Base-by-base conservation (phyloP, 2,113 vertebrate species). In the Amphiprion ocellaris region DNA sequence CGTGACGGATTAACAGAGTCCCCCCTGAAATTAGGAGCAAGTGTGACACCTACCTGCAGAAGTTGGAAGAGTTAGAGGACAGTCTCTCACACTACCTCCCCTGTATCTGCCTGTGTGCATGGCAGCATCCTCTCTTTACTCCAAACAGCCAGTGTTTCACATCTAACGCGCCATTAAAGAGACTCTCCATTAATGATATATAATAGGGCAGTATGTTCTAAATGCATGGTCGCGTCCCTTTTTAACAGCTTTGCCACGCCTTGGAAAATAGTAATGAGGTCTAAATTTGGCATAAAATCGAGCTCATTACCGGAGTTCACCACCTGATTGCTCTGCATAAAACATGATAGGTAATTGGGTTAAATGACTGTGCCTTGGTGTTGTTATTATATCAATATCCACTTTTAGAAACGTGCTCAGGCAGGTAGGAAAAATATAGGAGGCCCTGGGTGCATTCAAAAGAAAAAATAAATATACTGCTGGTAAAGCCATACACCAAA, bases 231-330 rank as follows among this genome's bases (percentile, higher is more conserved):
- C 89, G 90, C 83, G 76, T 92, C 84, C 84, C 83, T 89, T 93
- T 26, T 92, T 91, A 94, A 94, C 90, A 93, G 92, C 93, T 92
- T 92, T 88, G 92, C 94, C 84, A 95, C 94, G 94, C 94, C 95
- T 95, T 94, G 83, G 95, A 95, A 92, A 91, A 96, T 94, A 94
- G 96, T 95, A 96, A 96, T 95, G 96, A 96, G 95, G 92, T 94
- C 95, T 96, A 97, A 97, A 99, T 97, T 96, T 97, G 96, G 97
- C 97, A 98, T 97, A 98, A 98, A 99, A 98, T 98, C 96, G 96
- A 98, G 97, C 96, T 99, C 96, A 98, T 98, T 98, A 98, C 96
- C 90, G 92, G 94, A 96, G 96, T 97, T 97, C 96, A 96, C 92
- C 95, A 96, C 95, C 96, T 96, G 97, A 97, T 97, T 96, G 96